phyloP scores from a whole-genome alignment of 1,140 invertebrate genomes.

The Ceratina calcarata region DNA sequence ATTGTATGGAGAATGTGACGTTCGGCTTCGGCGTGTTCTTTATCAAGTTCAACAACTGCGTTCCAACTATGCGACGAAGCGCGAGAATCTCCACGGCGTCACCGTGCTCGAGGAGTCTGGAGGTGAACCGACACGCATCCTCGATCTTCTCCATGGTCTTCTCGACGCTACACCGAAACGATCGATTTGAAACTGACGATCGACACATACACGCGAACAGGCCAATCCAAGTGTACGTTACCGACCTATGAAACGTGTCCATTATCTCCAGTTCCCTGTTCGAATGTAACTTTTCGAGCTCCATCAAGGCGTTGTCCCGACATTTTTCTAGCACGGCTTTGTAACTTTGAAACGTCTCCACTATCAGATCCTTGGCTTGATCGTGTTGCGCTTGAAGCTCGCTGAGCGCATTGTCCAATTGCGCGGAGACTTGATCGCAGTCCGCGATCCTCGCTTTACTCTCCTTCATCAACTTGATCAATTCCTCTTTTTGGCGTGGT shows the following conservation, averaged over 20 bases:
- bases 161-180: conserved; percentile 82
- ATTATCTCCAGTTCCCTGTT: conserved; percentile 92
- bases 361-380: conserved; percentile 90
- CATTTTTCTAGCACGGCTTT: conserved; percentile 90
- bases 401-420: conserved; percentile 88
- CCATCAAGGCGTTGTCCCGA: conserved; percentile 87
- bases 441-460: conserved; percentile 86
- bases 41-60: conserved; percentile 88
- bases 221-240: too few species aligned
- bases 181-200: neutral
- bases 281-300: conserved; percentile 90
- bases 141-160: conserved; percentile 91
- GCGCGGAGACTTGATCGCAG: conserved; percentile 87
- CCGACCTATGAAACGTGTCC: conserved; percentile 88
- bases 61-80: conserved; percentile 87
- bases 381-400: conserved; percentile 93
- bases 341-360: conserved; percentile 91
- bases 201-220: neutral
- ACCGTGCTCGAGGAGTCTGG: conserved; percentile 88
- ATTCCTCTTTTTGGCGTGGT: conserved; percentile 87
- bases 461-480: conserved; percentile 87
- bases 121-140: conserved; percentile 91
- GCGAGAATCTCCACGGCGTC: conserved; percentile 91
- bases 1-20: conserved; percentile 88
- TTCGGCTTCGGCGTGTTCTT: conserved; percentile 90